phyloP scores from a whole-genome alignment of 2,888 invertebrate genomes.

The Leucoma salicis region DNA sequence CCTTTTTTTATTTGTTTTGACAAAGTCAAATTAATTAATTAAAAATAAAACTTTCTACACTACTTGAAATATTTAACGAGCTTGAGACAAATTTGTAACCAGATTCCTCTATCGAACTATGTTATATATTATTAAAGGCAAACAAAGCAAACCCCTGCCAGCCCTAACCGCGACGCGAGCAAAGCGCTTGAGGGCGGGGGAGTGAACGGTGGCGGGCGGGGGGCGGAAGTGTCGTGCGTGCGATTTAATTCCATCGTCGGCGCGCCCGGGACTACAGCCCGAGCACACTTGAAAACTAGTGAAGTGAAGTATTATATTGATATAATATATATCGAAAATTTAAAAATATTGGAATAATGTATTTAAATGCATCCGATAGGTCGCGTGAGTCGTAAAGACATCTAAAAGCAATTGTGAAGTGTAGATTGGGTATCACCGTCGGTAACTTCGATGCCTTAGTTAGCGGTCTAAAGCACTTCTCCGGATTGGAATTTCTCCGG shows the following conservation, averaged over 20 bases:
- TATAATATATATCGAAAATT: not conserved
- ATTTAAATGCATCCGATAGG: too few species aligned
- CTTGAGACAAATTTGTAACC: not conserved
- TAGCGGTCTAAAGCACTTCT: too few species aligned
- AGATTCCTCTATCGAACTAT: slow-evolving; percentile 1
- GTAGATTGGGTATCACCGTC: too few species aligned
- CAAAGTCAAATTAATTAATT: not conserved
- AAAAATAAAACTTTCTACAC: not conserved
- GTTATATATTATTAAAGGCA: slow-evolving; percentile 3
- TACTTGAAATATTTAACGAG: not conserved
- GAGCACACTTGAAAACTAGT: slow-evolving; percentile 31
- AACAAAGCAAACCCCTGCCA: slow-evolving; percentile 9
- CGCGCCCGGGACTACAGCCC: slow-evolving; percentile 55
- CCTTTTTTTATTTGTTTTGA: too few species aligned
- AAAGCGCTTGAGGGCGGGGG: slow-evolving; percentile 30
- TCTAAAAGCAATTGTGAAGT: too few species aligned
- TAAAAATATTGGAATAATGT: too few species aligned
- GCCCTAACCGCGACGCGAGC: slow-evolving; percentile 30
- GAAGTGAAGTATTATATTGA: slow-evolving; percentile 9
- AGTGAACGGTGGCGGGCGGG: slow-evolving; percentile 35
- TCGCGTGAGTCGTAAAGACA: too few species aligned
- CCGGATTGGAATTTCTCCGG: too few species aligned
- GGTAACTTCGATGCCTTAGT: too few species aligned
- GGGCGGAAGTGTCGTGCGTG: slow-evolving; percentile 77
- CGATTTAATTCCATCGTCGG: slow-evolving; percentile 80